Evolutionary conservation across 2,797 vertebrate genomes (phyloP), one percentile per base, ranked within the genome.

Genomic region (Enteromius thamalakanensis): DNA sequence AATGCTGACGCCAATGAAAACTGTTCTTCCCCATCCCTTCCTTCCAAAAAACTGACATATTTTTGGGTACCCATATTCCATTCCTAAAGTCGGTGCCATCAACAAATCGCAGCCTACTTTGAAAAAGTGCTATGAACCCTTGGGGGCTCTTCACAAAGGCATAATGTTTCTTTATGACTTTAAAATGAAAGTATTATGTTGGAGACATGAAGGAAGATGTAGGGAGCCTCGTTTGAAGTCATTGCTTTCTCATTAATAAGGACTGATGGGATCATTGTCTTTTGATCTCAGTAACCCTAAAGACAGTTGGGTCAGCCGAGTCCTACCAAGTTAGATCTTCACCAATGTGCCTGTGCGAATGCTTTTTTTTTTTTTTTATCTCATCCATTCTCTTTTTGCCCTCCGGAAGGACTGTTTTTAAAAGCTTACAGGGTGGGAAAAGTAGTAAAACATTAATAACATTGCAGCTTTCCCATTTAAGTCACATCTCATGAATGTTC

Each of bases 401-500:
- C 49, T 47, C 74, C 70, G n/a, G 3, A 77, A 1, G 40, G 51
- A 53, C 11, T 4, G 19, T 47, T 76, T 75, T 47, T 55, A 45
- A 70, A 62, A 49, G n/a, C 47, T 85, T 23, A 12, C 29, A 29
- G 26, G 47, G 47, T 74, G 68, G 40, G 34, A 68, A 75, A 68
- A 65, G 69, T 58, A 21, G 51, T 67, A 55, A 75, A 75, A 75
- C 26, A 64, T 64, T 78, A 62, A 79, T 71, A 79, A 79, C n/a
- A 72, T 11, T 40, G 68, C 15, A 8, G 14, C 8, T 51, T 26
- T 64, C 37, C 74, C 76, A 85, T 85, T 86, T 83, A 85, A 82
- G 83, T 76, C 87, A 84, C 80, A 76, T 87, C 85, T 80, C 75
- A 75, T 82, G 37, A 87, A 81, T 85, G 84, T 84, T 58, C 53